Evolutionary conservation across 2,113 vertebrate species (phyloP), one percentile per base, ranked within the genome.

Genomic region (Noturus placidus): DNA sequence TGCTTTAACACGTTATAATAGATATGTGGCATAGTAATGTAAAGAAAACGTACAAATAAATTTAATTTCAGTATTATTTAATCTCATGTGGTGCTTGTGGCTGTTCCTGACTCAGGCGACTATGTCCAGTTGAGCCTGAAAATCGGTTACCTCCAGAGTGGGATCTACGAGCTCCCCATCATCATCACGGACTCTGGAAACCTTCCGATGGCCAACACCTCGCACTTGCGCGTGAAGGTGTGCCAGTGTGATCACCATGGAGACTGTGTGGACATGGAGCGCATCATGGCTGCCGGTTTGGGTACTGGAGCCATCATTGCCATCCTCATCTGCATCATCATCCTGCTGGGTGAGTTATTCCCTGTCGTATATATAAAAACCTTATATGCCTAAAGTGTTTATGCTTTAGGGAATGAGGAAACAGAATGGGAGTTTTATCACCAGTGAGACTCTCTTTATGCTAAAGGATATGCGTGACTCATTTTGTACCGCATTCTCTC

Each of bases 271-370:
- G 97, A 98, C 7, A 96, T 97, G 90, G 97, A 98, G 78, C 93
- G 97, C 15, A 97, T 99, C 6, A 96, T 97, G 84, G 97, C 97
- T 0, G 96, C 97, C 0, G 98, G 98, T n/a, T 95, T 99, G 52
- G 98, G 98, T 65, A 99, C 97, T 0, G 98, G 97, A 0, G 97
- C 98, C 84, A 98, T 99, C 91, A 98, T 99, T 15, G 97, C 97
- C 79, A 99, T 99, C 93, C 97, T 99, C 25, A 96, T 99, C 52
- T 99, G 98, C 84, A 99, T 99, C 93, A 99, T 99, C 93, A 97
- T 98, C 87, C 94, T 99, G 35, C 95, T 99, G 27, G 96, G 98
- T 99, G 92, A 97, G 96, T 92, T 22, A 52, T 72, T 83, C n/a
- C 0, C 22, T 35, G 19, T 50, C 52, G 33, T 27, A 7, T n/a